These are phyloP conservation scores for Notodonta dromedarius DNA, from an alignment of 2,888 invertebrate genomes.

Conservation along the genomic window DNA sequence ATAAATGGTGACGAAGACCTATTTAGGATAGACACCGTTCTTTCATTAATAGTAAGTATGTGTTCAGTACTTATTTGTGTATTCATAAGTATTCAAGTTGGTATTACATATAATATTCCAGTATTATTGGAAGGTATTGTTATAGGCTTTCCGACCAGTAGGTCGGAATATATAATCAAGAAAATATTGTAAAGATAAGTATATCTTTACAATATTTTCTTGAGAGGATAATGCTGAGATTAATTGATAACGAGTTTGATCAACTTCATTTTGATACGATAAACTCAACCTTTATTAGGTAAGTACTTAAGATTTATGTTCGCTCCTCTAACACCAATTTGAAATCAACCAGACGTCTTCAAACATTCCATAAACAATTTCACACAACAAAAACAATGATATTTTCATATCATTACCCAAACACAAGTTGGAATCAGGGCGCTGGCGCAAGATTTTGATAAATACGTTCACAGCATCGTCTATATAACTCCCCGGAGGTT, in stretches of 20 bases:
- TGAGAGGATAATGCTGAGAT: neutral
- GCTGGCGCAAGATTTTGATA: constrained; percentile 40
- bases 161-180: no score
- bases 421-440: constrained; percentile 26
- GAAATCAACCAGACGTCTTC: neutral
- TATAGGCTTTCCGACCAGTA: no score
- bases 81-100: constrained; percentile 18
- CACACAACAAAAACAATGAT: constrained; percentile 14
- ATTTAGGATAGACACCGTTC: no score
- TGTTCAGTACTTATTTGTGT: constrained; percentile 15
- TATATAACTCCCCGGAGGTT: constrained; percentile 53
- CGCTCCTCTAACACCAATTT: neutral
- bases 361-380: no score
- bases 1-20: no score
- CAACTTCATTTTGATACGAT: neutral
- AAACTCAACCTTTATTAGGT: no score
- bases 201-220: neutral
- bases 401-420: constrained; percentile 31
- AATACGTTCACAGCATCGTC: constrained; percentile 39
- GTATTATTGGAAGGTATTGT: neutral
- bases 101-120: neutral
- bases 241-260: neutral
- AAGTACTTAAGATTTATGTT: no score
- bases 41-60: neutral
- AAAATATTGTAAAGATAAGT: no score